Conservation (phyloP, 2,113 vertebrate species). For the Meles meles region DNA sequence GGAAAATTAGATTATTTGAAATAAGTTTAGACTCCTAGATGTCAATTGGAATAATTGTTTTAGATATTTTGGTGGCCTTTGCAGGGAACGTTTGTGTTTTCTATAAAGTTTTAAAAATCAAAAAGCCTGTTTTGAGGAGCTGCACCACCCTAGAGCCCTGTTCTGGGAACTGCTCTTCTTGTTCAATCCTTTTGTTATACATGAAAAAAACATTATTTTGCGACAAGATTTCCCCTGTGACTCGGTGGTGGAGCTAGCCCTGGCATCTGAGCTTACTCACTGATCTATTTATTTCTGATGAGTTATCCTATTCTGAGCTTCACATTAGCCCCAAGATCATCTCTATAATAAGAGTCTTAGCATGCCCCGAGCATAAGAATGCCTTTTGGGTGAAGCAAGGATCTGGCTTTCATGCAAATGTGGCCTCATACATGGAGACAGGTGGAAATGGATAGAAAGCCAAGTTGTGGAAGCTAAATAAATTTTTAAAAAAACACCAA, state of each 20-base stretch:
- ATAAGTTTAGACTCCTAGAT: not conserved
- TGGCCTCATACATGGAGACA: not conserved
- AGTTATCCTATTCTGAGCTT: not conserved
- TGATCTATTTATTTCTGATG: not conserved
- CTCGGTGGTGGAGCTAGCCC: not conserved
- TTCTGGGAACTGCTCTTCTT: not conserved
- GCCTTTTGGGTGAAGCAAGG: not conserved
- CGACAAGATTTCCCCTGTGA: not conserved
- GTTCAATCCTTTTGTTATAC: not conserved
- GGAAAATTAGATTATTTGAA: not conserved
- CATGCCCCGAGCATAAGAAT: not conserved
- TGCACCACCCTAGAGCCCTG: not conserved
- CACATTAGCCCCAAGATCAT: not conserved
- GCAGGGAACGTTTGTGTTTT: not conserved
- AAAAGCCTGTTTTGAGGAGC: not conserved
- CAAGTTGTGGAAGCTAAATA: conserved; percentile 36
- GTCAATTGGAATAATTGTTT: not conserved
- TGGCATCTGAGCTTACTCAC: not conserved
- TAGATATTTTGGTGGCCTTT: not conserved
- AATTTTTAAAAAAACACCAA: conserved; percentile 62
- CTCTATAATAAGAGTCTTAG: conserved; percentile 30
- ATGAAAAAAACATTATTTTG: not conserved
- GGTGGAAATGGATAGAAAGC: not conserved
- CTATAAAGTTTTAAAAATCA: conserved; percentile 1
- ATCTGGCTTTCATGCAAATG: conserved; percentile 45